These are phyloP conservation scores for Argentina silus DNA, from an alignment of 2,797 vertebrate species.

Conservation along the genomic window DNA sequence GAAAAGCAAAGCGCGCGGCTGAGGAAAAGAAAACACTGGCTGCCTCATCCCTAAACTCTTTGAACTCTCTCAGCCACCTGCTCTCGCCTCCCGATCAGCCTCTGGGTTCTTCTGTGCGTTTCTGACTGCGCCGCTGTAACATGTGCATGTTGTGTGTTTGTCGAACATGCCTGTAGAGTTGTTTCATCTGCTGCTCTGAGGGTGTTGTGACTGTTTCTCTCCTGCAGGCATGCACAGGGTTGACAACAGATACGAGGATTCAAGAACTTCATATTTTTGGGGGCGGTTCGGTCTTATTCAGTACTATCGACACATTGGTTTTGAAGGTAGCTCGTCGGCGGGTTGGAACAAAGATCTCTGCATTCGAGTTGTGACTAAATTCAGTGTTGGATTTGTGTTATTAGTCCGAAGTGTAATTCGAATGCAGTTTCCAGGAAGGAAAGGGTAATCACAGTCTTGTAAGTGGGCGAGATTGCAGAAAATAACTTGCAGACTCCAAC, in stretches of 20 bases:
- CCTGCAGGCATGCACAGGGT: background rate
- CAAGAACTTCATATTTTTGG: background rate
- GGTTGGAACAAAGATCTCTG: too few relatives aligned
- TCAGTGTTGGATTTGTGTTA: background rate
- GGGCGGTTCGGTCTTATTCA: too few relatives aligned
- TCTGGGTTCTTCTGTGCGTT: slow-evolving; percentile 50
- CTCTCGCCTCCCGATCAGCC: slow-evolving; percentile 63
- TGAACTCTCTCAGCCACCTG: slow-evolving; percentile 74
- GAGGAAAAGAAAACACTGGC: slow-evolving; percentile 63
- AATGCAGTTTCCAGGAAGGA: slow-evolving; percentile 6
- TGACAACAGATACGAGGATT: background rate
- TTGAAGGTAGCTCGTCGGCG: too few relatives aligned
- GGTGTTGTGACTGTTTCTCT: slow-evolving; percentile 28
- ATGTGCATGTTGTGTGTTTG: slow-evolving; percentile 36
- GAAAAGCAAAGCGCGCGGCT: slow-evolving; percentile 20
- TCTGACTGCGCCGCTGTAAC: slow-evolving; percentile 41
- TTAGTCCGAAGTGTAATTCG: background rate
- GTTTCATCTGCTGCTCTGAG: slow-evolving; percentile 44
- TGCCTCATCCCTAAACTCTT: slow-evolving; percentile 66
- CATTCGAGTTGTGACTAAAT: background rate
- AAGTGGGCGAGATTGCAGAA: slow-evolving; percentile 14
- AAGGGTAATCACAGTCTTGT: slow-evolving; percentile 10
- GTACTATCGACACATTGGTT: too few relatives aligned
- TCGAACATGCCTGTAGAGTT: slow-evolving; percentile 18
- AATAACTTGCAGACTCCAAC: background rate